Evolutionary conservation across 2,797 vertebrate species (phyloP).

Genomic region (Acanthurus leucopareius): DNA sequence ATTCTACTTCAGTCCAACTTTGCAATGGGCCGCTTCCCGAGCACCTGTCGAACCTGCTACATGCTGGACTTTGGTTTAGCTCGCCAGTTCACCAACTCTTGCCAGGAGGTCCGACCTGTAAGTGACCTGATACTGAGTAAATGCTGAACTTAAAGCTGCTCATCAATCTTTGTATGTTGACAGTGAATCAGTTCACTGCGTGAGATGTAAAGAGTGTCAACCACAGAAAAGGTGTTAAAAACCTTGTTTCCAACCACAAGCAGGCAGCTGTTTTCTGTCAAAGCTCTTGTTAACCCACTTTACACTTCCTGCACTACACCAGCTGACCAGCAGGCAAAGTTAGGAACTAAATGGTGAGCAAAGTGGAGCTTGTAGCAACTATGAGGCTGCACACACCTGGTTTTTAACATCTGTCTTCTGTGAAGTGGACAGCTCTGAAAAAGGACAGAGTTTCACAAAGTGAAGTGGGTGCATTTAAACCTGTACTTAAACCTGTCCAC

Average conservation of each 20-base stretch:
- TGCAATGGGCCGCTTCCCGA: conserved; percentile 98
- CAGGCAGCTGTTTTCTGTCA: too few species aligned
- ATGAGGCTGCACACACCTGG: too few species aligned
- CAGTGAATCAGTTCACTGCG: too few species aligned
- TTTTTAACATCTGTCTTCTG: too few species aligned
- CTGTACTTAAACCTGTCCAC: too few species aligned
- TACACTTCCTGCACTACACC: background rate
- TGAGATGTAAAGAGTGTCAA: too few species aligned
- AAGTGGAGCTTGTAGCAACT: background rate
- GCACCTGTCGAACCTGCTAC: conserved; percentile 96
- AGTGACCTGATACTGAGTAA: conserved; percentile 73
- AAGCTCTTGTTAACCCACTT: background rate
- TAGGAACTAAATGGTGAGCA: background rate
- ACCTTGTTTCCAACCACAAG: too few species aligned
- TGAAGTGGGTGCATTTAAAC: too few species aligned
- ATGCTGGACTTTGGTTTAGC: conserved; percentile 99
- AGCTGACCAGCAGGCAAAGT: background rate
- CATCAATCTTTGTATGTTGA: background rate
- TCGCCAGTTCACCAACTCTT: conserved; percentile 98
- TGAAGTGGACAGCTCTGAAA: too few species aligned
- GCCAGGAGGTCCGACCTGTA: conserved; percentile 98
- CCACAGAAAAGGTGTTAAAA: too few species aligned
- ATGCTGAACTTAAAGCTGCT: background rate
- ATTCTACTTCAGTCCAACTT: conserved; percentile 93
- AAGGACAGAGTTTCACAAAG: too few species aligned